phyloP scores from a whole-genome alignment of 2,113 vertebrate genomes.

The Saccopteryx leptura region DNA sequence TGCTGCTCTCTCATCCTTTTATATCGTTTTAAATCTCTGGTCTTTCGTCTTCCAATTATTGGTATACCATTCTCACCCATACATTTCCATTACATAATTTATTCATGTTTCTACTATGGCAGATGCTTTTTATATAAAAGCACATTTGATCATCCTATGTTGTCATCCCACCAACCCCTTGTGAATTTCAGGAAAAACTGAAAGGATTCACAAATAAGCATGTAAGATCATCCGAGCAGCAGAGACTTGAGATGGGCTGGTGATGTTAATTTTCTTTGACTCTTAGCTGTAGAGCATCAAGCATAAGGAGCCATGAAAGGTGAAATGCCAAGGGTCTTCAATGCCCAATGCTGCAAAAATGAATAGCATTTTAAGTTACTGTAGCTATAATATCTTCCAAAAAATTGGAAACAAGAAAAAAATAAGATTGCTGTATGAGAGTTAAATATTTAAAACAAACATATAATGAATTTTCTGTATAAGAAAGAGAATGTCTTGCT shows the following conservation, averaged over 20 bases:
- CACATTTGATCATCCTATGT: background rate
- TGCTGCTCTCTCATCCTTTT: background rate
- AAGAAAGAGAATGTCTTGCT: background rate
- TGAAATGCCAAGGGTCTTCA: background rate
- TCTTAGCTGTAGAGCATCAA: background rate
- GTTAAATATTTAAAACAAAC: conserved; percentile 36
- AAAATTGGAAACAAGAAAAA: conserved; percentile 12
- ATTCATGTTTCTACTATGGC: background rate
- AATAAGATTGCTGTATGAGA: background rate
- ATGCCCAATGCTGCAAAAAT: background rate
- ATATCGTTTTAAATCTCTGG: background rate
- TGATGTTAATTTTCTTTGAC: conserved; percentile 10
- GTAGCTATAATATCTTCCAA: background rate
- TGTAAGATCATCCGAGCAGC: background rate
- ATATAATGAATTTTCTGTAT: background rate
- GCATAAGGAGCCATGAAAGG: background rate
- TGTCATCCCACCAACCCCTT: background rate
- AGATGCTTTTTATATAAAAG: background rate
- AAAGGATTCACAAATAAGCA: background rate
- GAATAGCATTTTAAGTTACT: conserved; percentile 3
- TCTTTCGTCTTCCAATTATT: conserved; percentile 30
- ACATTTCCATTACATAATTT: conserved; percentile 20
- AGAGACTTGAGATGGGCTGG: background rate
- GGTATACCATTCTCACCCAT: background rate
- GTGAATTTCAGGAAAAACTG: background rate